These are phyloP conservation scores for Biston stratarius DNA, from an alignment of 2,888 invertebrate species.

Conservation along the genomic window DNA sequence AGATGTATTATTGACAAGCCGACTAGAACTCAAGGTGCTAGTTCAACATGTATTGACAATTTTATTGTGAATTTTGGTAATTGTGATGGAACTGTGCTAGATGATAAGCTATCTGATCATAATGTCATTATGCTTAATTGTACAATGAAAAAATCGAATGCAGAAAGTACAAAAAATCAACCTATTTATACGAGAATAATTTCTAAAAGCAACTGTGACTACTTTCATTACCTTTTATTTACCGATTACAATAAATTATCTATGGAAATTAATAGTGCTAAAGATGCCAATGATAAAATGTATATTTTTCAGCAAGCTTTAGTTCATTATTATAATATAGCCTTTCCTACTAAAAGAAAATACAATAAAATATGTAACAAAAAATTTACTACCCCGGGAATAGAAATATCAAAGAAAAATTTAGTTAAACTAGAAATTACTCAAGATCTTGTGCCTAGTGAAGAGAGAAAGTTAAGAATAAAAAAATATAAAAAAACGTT, in stretches of 20 bases:
- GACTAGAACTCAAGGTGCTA: not conserved
- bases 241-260: not conserved
- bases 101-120: not conserved
- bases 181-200: not conserved
- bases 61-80: not conserved
- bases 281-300: not conserved
- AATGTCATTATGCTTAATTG: not conserved
- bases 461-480: not conserved
- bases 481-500: not conserved
- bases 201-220: not conserved
- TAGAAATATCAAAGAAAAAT: not conserved
- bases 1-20: not conserved
- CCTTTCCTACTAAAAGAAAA: not conserved
- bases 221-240: not conserved
- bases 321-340: not conserved
- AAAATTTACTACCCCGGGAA: not conserved
- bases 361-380: no score
- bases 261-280: not conserved
- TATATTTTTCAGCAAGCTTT: not conserved
- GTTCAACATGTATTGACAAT: not conserved
- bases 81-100: not conserved
- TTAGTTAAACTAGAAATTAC: not conserved
- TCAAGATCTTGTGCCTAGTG: not conserved
- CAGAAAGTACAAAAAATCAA: no score
- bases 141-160: no score